A percentile compares a stretch with the other conserved stretches of the same genome.
phyloP scores from a whole-genome alignment of 2,113 vertebrate genomes.

The Ctenodactylus gundi region DNA sequence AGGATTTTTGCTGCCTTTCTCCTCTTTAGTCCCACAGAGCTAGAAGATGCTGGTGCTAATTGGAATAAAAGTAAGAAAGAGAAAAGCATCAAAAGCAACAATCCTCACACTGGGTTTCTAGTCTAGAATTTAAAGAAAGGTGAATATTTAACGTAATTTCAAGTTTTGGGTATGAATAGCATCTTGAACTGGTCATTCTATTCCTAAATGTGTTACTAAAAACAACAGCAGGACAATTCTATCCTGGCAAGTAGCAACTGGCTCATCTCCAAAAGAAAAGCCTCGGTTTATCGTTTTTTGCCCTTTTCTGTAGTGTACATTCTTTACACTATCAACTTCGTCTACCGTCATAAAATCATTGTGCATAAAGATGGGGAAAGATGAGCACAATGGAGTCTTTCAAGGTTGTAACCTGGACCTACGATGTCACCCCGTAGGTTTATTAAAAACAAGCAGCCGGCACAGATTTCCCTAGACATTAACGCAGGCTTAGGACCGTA shows the following conservation, averaged over 20 bases:
- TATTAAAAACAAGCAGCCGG: not conserved
- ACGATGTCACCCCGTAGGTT: not conserved
- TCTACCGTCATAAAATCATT: not conserved
- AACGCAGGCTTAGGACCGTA: not conserved
- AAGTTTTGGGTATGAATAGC: not conserved
- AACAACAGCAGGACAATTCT: not conserved
- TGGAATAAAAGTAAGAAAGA: not conserved
- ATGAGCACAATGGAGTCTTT: not conserved
- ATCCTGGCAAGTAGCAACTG: not conserved
- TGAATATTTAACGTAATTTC: not conserved
- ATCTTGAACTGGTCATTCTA: not conserved
- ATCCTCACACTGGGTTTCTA: not conserved
- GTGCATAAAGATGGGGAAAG: not conserved
- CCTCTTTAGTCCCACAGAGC: not conserved
- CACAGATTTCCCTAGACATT: not conserved
- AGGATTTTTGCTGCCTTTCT: not conserved
- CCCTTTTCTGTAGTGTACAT: not conserved
- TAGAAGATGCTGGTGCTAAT: not conserved
- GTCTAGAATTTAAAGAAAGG: not conserved
- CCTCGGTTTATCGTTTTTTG: not conserved
- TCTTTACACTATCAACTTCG: not conserved
- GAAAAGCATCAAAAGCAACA: not conserved
- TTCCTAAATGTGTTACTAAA: not conserved
- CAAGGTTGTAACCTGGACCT: fast-evolving
- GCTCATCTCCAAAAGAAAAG: not conserved